Base-by-base conservation (phyloP, 1,140 invertebrate genomes). In the Calosoma granatense region DNA sequence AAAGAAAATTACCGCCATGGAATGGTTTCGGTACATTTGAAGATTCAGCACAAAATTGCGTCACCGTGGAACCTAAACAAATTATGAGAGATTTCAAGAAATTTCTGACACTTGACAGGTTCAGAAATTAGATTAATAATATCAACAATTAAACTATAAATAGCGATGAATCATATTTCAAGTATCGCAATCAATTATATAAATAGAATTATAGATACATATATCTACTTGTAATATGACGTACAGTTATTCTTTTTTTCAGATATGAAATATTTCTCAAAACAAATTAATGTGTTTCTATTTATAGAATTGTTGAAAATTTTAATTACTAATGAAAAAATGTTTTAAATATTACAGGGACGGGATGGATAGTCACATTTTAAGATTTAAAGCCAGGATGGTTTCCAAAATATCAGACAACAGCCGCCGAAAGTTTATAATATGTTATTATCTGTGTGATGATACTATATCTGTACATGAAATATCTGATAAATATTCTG, bases 1-100 rank as follows among this genome's bases (percentile, higher is more conserved):
- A 81, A 47, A 75, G 76, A 22, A 71, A 83, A 52, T 67, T 89
- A 22, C 90, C 92, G 11, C 90, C 91, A 1, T 93, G 91, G 77
- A 94, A 93, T 67, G 91, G 91, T 2, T 92, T 84, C 72, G 92
- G 92, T 2, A 82, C 81, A 0, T 84, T 89, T 60, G 89, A 92
- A 62, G 92, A 95, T 72, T 93, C 90, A 0, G 81, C 92, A 20
- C 85, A 85, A 58, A 92, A 92, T 66, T 93, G 90, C 68, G 76
- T 84, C 2, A 82, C 81, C 0, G 76, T 93, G 1, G 78, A 88
- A 56, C 87, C 87, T 0, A 87, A 88, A 64, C 73, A 85, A 1
- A 85, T 85, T 0, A 84, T 85, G 66, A 79, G 80, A 47, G 84
- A 92, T 70, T 86, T 89, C 60, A 80, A 85, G 15, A 91, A 91